Evolutionary conservation across 1,140 invertebrate genomes (phyloP).

Genomic region (Hermetia illucens): DNA sequence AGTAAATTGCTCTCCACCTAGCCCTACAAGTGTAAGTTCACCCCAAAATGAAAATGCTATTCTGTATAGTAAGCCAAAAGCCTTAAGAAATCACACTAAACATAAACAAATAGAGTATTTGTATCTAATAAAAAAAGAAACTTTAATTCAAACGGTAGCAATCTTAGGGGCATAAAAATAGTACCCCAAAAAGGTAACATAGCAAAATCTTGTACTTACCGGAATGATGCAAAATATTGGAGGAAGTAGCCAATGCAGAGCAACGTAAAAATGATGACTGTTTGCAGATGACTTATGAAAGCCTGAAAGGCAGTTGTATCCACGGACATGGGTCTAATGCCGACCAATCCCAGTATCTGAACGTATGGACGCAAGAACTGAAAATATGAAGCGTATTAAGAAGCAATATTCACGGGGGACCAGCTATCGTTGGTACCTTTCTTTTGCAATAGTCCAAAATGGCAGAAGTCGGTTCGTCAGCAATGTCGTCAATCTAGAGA

Average conservation of each 20-base stretch:
- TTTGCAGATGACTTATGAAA: slow-evolving; percentile 50
- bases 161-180: too few relatives aligned
- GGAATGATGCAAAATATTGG: slow-evolving; percentile 62
- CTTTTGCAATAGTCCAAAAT: slow-evolving; percentile 63
- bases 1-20: too few relatives aligned
- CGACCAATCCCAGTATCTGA: slow-evolving; percentile 53
- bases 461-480: slow-evolving; percentile 54
- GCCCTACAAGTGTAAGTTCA: too few relatives aligned
- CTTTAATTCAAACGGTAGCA: too few relatives aligned
- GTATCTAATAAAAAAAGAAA: too few relatives aligned
- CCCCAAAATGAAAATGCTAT: too few relatives aligned
- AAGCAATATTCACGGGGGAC: slow-evolving; percentile 1
- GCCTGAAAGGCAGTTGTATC: slow-evolving; percentile 41
- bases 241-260: slow-evolving; percentile 56
- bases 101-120: too few relatives aligned
- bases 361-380: slow-evolving; percentile 60
- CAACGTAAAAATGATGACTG: slow-evolving; percentile 44
- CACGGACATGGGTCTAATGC: slow-evolving; percentile 49
- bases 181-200: too few relatives aligned
- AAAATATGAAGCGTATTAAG: slow-evolving; percentile 12
- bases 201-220: slow-evolving; percentile 35
- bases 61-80: too few relatives aligned
- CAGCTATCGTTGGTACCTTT: slow-evolving; percentile 32
- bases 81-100: too few relatives aligned
- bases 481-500: slow-evolving; percentile 50